Base-by-base conservation (phyloP, 2,113 vertebrate genomes). In the Xenopus borealis region DNA sequence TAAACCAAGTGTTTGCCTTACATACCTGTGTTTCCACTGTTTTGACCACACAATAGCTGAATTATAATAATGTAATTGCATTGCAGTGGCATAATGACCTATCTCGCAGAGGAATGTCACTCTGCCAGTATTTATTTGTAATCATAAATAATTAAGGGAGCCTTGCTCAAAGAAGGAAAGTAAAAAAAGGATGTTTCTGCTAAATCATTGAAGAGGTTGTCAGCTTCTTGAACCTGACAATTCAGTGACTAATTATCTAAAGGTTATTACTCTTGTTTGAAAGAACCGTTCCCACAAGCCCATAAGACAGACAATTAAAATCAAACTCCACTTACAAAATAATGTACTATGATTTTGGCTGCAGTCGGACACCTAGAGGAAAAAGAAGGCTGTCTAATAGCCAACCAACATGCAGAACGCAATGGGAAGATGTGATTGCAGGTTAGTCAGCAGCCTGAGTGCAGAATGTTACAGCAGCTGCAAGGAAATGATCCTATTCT, bases 61-160 rank as follows among this genome's bases (percentile, higher is more conserved):
- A 68, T 64, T 66, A 65, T 33, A 75, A 75, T 68, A 65, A 23
- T 68, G 58, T 75, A 75, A 75, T 75, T 75, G 66, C 72, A 57
- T 45, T 77, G 55, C 44, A 78, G 27, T 66, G 62, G 62, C 68
- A 78, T 46, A 66, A 14, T 14, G 50, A 78, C 69, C 62, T 66
- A 19, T 71, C 69, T 61, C 19, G 20, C 33, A 46, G 27, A 63
- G 73, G 44, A 69, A 58, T 69, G 66, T 69, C 66, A 69, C 66
- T 57, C 62, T 71, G 62, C 55, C 30, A 74, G 75, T 62, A 80
- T 79, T 79, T 80, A 79, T 82, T 81, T 82, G 78, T 78, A 78
- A 78, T 82, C 69, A 82, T 82, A 79, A 82, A 75, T 75, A 75
- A 75, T 75, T 75, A 69, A 61, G 66, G 58, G 81, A 72, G 69